A percentile compares a stretch with the other conserved stretches of the same genome.
Conservation (phyloP, 1,140 invertebrate genomes). For the Popillia japonica region DNA sequence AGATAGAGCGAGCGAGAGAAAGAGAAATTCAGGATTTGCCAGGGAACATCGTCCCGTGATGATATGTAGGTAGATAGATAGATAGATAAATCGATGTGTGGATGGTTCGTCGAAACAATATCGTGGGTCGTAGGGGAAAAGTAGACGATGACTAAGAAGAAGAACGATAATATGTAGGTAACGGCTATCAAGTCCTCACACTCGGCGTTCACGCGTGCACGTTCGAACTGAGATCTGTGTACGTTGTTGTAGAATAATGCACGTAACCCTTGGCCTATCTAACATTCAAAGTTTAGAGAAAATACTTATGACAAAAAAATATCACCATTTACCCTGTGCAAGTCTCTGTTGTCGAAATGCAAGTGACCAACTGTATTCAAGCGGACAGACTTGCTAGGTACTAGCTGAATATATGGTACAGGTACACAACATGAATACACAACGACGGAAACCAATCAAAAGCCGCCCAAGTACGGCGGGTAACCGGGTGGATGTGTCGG, state of each 20-base stretch:
- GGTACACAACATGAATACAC: constrained; percentile 62
- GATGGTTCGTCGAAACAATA: no score
- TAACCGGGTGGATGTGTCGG: constrained; percentile 62
- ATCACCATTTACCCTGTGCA: constrained; percentile 63
- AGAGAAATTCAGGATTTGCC: no score
- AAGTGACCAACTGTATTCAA: constrained; percentile 61
- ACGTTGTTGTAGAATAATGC: constrained; percentile 59
- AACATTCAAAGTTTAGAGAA: constrained; percentile 62
- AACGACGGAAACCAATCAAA: constrained; percentile 64
- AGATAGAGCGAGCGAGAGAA: neutral
- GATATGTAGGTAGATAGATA: no score
- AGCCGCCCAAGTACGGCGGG: constrained; percentile 65
- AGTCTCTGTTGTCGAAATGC: constrained; percentile 62
- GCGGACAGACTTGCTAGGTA: constrained; percentile 62
- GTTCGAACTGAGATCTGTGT: constrained; percentile 58
- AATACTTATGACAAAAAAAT: constrained; percentile 63
- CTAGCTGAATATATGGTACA: constrained; percentile 62
- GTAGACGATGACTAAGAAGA: no score
- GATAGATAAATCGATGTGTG: no score
- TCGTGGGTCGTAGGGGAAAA: no score
- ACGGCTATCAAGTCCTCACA: constrained; percentile 55
- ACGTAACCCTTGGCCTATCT: constrained; percentile 60
- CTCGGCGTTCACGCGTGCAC: constrained; percentile 52
- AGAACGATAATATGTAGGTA: no score
- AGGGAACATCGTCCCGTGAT: no score